Conservation (phyloP, 1,140 invertebrate species). For the Solenopsis invicta region DNA sequence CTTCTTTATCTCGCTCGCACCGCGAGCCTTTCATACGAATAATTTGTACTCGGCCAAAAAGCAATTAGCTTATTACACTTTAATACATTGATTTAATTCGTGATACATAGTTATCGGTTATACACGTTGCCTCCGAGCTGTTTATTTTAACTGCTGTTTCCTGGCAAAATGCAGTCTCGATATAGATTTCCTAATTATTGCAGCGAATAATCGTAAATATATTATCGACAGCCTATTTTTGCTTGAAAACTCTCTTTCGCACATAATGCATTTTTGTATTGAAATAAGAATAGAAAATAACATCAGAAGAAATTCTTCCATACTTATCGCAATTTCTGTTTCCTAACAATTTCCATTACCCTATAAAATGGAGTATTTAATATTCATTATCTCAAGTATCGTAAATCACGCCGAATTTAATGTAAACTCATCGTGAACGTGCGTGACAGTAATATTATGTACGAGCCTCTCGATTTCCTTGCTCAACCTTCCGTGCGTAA, state of each 20-base stretch:
- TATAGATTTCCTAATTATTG: background rate
- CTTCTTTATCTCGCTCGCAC: background rate
- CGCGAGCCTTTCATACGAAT: conserved; percentile 12
- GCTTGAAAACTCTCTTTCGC: background rate
- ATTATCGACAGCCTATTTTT: conserved; percentile 5
- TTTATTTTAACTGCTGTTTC: background rate
- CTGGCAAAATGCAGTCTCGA: background rate
- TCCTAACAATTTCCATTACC: background rate
- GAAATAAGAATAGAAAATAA: background rate
- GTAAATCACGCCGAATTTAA: background rate
- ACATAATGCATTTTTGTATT: background rate
- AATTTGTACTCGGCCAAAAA: conserved; percentile 8
- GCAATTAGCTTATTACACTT: background rate
- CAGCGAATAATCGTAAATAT: conserved; percentile 25
- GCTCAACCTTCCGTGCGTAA: background rate
- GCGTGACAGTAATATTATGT: background rate
- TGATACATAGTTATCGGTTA: conserved; percentile 1
- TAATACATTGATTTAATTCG: background rate
- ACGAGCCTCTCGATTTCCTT: background rate
- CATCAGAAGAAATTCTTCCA: too few species aligned
- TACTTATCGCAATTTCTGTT: conserved; percentile 6
- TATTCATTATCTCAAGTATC: background rate
- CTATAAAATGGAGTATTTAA: background rate
- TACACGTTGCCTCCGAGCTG: background rate
- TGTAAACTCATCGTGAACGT: background rate